These are phyloP conservation scores for Nomada lathburiana DNA, from an alignment of 2,888 invertebrate genomes.

Conservation along the genomic window DNA sequence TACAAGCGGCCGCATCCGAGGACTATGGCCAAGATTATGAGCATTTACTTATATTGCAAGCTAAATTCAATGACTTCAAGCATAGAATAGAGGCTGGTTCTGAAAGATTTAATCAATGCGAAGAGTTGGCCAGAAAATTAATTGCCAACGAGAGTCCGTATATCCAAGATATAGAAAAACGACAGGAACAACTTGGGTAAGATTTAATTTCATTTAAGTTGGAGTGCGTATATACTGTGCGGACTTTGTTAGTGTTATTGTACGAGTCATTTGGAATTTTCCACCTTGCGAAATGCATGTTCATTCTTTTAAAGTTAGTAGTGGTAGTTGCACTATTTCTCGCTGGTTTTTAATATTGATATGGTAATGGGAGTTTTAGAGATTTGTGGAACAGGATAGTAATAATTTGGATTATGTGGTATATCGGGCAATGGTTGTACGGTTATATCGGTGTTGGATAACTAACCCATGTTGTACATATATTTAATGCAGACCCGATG, in stretches of 20 bases:
- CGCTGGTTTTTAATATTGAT: constrained; percentile 4
- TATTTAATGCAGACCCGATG: constrained; percentile 79
- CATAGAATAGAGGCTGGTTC: constrained; percentile 95
- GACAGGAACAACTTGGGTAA: constrained; percentile 95
- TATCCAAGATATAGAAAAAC: constrained; percentile 92
- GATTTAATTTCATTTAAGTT: constrained; percentile 60
- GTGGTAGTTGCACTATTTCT: constrained; percentile 11
- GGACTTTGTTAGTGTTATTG: too few species aligned
- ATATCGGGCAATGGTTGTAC: neutral
- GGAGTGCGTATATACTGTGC: too few species aligned
- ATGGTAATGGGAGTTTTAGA: constrained; percentile 6
- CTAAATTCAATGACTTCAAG: constrained; percentile 97
- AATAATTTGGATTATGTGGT: constrained; percentile 2
- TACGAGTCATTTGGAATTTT: neutral
- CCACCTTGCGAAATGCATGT: constrained; percentile 37
- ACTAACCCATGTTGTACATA: constrained; percentile 71
- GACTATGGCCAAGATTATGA: constrained; percentile 98
- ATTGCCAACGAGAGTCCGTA: constrained; percentile 94
- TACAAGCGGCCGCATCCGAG: constrained; percentile 94
- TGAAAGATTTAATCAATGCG: constrained; percentile 95
- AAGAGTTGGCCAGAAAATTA: constrained; percentile 94
- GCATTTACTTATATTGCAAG: constrained; percentile 93
- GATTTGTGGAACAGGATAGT: neutral
- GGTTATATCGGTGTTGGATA: constrained; percentile 70
- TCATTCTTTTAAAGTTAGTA: constrained; percentile 1